Percentiles rank a stretch among this genome's conserved stretches.
phyloP scores from a whole-genome alignment of 2,888 invertebrate species.

The Chorisops tibialis region DNA sequence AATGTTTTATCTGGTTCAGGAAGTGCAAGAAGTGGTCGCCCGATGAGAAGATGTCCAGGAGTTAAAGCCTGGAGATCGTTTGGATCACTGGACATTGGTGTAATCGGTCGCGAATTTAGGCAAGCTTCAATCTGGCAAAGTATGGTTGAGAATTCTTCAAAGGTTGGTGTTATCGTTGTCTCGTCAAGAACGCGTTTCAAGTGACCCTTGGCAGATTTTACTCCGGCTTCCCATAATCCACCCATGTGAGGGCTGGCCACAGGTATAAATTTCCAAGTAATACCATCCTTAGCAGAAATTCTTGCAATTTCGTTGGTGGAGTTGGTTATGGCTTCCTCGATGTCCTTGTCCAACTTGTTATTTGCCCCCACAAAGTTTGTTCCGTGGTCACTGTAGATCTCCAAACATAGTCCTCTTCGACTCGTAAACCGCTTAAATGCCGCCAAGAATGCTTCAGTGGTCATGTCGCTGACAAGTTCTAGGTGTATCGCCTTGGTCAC shows the following conservation, averaged over 20 bases:
- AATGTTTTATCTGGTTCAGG: neutral
- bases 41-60: conserved; percentile 17
- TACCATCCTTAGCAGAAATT: neutral
- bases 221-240: conserved; percentile 8
- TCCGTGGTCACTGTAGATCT: conserved; percentile 12
- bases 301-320: neutral
- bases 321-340: neutral
- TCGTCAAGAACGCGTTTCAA: neutral
- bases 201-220: conserved; percentile 7
- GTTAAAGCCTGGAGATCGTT: neutral
- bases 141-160: conserved; percentile 20
- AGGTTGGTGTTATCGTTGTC: no score
- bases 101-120: conserved; percentile 6
- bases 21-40: neutral
- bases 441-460: conserved; percentile 16
- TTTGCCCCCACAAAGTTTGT: conserved; percentile 7
- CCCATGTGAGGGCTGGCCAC: neutral
- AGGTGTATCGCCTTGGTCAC: conserved; percentile 14
- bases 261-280: neutral
- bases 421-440: conserved; percentile 8
- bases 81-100: neutral
- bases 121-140: conserved; percentile 2
- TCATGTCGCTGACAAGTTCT: conserved; percentile 10
- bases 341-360: conserved; percentile 1
- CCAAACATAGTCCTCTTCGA: conserved; percentile 15